phyloP scores from a whole-genome alignment of 2,888 invertebrate species.

The Macrosiphum euphorbiae region DNA sequence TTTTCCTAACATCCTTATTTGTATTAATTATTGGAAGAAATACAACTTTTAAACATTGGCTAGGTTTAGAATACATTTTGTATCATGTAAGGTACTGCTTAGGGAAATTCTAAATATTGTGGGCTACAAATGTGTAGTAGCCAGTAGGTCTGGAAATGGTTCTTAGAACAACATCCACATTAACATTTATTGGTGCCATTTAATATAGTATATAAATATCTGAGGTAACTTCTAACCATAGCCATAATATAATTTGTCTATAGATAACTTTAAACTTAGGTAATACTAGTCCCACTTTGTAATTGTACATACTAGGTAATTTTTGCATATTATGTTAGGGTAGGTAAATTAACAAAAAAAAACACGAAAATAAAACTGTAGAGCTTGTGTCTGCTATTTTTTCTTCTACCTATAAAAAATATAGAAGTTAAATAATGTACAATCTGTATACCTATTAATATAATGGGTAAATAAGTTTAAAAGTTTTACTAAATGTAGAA shows the following conservation, averaged over 20 bases:
- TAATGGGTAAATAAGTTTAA: too few relatives aligned
- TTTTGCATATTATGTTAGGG: too few relatives aligned
- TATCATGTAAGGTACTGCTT: neutral
- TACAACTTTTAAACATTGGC: neutral
- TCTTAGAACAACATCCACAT: neutral
- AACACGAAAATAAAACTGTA: too few relatives aligned
- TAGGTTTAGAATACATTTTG: neutral
- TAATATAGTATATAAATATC: neutral
- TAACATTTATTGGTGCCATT: neutral
- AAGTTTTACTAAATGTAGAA: too few relatives aligned
- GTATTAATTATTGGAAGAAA: neutral
- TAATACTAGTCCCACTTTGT: too few relatives aligned
- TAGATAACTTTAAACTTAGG: neutral
- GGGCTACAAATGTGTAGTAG: neutral
- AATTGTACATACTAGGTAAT: too few relatives aligned
- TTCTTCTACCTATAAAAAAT: too few relatives aligned
- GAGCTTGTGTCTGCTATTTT: too few relatives aligned
- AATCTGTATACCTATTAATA: too few relatives aligned
- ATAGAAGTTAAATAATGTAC: too few relatives aligned
- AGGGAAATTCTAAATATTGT: neutral
- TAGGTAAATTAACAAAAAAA: too few relatives aligned
- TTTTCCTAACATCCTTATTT: neutral
- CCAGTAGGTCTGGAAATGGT: too few relatives aligned
- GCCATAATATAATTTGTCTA: neutral
- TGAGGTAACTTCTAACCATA: neutral